phyloP scores from a whole-genome alignment of 1,140 invertebrate species.

The Danaus plexippus region DNA sequence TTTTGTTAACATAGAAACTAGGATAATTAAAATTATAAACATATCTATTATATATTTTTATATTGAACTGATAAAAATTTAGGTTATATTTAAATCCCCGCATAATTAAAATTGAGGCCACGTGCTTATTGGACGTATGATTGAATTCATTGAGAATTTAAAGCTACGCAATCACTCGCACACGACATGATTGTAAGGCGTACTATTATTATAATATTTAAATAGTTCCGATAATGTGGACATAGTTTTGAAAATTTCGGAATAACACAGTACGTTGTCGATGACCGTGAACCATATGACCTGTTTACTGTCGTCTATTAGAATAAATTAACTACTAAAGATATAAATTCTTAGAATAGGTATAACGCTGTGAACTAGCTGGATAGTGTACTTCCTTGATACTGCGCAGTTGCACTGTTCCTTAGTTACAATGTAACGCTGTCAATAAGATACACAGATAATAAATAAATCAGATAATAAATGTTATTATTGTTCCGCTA shows the following conservation, averaged over 20 bases:
- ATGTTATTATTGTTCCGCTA: no score
- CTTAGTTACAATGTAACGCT: neutral
- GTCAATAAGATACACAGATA: no score
- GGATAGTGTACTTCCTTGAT: constrained; percentile 13
- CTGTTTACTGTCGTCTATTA: constrained; percentile 36
- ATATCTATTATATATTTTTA: no score
- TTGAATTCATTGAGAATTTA: no score
- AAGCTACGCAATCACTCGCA: no score
- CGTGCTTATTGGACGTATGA: no score
- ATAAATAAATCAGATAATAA: no score
- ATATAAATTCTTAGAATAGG: constrained; percentile 19
- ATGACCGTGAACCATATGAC: constrained; percentile 46
- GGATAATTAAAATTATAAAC: no score
- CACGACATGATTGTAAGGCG: neutral
- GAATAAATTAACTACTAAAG: constrained; percentile 14
- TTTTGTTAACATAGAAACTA: no score
- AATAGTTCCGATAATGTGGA: constrained; percentile 6
- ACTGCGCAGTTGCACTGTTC: constrained; percentile 5
- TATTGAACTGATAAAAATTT: no score
- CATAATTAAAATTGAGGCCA: no score
- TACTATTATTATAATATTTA: constrained; percentile 5
- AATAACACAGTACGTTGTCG: constrained; percentile 19
- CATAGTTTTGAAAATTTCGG: constrained; percentile 5
- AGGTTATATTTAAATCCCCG: no score
- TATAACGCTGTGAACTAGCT: constrained; percentile 2